Base-by-base conservation (phyloP, 1,140 invertebrate genomes). In the Pentalonia nigronervosa region DNA sequence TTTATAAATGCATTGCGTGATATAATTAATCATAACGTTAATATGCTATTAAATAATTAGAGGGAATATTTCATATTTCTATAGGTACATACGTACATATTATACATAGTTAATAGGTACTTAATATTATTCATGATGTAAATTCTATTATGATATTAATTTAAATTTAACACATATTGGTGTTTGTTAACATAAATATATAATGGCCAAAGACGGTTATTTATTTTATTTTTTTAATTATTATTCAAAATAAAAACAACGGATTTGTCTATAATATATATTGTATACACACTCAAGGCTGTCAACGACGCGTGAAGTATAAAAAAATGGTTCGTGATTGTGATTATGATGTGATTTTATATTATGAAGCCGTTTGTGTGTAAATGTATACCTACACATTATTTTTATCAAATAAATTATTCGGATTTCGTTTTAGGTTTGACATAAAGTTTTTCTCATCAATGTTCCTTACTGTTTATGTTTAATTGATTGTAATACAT, bases 41-140 rank as follows among this genome's bases (percentile, higher is more conserved):
- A 56, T 89, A 36, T 17, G 9, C 48, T 36, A 50, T 89, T 89
- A 89, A 89, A 89, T 21, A 89, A 89, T 89, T 89, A 89, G 34
- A 89, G 23, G 34, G n/a, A 34, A 53, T 89, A 34, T 89, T 89
- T 53, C 56, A 50, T 36, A 34, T 36, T 41, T n/a, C 30, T n/a
- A n/a, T 76, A 6, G 23, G 8, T 60, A 60, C 3, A 30, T 30
- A 30, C 25, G 4, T 30, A 20, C 50, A 50, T 53, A 53, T 21
- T 67, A 76, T n/a, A 76, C 21, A 47, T 45, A 21, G 1, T 9
- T 36, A 86, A 23, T 86, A 53, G 53, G 34, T 88, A n/a, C 30
- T 76, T 23, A 83, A 36, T 83, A 89, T 30, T 45, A 34, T 25
- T 7, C 50, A 34, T 36, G 87, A 25, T 23, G 23, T 89, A 56